Conservation (phyloP, 1,140 invertebrate genomes). For the Zaprionus tsacasi region DNA sequence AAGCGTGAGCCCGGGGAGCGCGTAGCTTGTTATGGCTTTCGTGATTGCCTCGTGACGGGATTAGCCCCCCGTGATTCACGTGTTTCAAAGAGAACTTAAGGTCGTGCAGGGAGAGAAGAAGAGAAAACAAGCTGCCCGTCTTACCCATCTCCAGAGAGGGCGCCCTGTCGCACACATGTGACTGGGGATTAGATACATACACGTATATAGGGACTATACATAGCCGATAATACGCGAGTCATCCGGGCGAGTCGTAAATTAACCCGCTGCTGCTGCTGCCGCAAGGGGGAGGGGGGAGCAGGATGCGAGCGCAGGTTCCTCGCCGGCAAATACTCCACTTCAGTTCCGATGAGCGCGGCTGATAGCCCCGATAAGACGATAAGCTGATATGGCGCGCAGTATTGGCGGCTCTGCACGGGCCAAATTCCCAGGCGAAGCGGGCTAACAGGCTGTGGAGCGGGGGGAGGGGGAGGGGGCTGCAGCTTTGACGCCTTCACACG, state of each 20-base stretch:
- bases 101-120: background rate
- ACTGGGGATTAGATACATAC: background rate
- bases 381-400: conserved; percentile 2
- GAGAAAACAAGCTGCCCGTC: background rate
- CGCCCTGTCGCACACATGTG: background rate
- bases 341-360: conserved; percentile 3
- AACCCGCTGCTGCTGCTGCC: background rate
- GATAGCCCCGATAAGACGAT: conserved; percentile 5
- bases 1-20: too few species aligned
- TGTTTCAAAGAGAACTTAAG: background rate
- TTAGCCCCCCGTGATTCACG: background rate
- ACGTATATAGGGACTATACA: background rate
- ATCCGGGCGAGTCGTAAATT: conserved; percentile 1
- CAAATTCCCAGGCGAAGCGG: conserved; percentile 2
- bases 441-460: background rate
- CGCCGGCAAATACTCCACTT: background rate
- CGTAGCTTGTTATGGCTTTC: background rate
- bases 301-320: conserved; percentile 1
- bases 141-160: too few species aligned
- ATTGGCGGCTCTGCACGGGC: background rate
- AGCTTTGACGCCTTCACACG: conserved; percentile 21
- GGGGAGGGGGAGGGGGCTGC: background rate
- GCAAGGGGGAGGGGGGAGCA: background rate
- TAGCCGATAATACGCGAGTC: conserved; percentile 6
- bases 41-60: background rate